These are phyloP conservation scores for Trimorus sp. DNA, from an alignment of 2,888 invertebrate species.

Conservation along the genomic window DNA sequence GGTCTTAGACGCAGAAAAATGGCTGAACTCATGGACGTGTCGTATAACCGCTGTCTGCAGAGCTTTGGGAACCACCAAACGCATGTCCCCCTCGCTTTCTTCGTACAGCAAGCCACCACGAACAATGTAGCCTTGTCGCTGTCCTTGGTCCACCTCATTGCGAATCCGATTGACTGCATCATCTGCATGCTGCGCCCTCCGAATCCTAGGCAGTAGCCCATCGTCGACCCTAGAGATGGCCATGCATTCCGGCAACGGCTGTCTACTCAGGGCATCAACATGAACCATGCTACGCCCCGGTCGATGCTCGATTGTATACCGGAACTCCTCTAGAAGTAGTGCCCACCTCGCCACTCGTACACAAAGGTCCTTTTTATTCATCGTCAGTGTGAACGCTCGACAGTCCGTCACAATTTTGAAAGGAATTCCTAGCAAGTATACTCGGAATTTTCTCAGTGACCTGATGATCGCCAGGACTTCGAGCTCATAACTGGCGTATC, in stretches of 20 bases:
- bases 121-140: not conserved
- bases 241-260: not conserved
- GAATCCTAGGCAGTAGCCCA: not conserved
- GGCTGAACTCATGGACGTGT: not conserved
- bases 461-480: slow-evolving; percentile 9
- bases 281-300: slow-evolving; percentile 2
- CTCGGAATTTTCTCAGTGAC: slow-evolving; percentile 5
- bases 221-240: not conserved
- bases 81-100: not conserved
- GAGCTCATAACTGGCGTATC: not conserved
- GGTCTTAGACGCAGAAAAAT: slow-evolving; percentile 1
- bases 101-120: not conserved
- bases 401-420: slow-evolving; percentile 14
- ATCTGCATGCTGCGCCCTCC: not conserved
- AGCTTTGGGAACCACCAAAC: not conserved
- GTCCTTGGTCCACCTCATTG: not conserved
- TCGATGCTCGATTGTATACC: slow-evolving; percentile 10
- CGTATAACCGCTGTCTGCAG: not conserved
- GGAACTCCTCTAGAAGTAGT: not conserved
- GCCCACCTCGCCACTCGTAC: slow-evolving; percentile 12
- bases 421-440: not conserved
- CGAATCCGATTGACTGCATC: not conserved
- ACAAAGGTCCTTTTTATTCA: slow-evolving; percentile 3
- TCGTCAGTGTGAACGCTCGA: not conserved
- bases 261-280: slow-evolving; percentile 3